Conservation (phyloP, 30 jellyfish, hydroid and myxozoan genomes). For the Morbakka virulenta region DNA sequence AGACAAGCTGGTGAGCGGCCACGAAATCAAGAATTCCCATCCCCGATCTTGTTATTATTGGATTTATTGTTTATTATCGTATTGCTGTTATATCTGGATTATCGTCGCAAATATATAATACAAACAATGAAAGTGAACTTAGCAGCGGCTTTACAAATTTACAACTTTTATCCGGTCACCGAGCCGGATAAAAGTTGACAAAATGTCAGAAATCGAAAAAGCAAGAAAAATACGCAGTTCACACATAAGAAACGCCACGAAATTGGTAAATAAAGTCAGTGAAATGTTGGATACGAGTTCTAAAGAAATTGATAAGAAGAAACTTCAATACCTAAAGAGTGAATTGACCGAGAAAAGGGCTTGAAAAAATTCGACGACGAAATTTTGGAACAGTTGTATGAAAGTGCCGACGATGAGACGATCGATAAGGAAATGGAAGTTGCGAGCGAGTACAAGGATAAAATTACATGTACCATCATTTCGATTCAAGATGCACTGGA, state of each 20-base stretch:
- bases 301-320: not conserved
- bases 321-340: not conserved
- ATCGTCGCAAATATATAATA: too few species aligned
- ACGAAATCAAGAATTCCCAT: too few species aligned
- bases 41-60: too few species aligned
- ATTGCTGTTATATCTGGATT: too few species aligned
- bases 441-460: conserved; percentile 2
- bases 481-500: not conserved
- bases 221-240: not conserved
- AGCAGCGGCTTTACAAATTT: too few species aligned
- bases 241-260: conserved; percentile 4
- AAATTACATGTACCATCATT: not conserved
- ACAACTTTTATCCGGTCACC: too few species aligned
- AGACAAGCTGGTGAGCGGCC: too few species aligned
- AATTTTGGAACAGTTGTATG: not conserved
- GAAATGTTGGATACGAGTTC: not conserved
- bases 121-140: too few species aligned
- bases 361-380: not conserved
- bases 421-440: not conserved
- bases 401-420: not conserved
- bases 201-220: not conserved
- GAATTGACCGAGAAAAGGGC: not conserved
- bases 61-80: too few species aligned
- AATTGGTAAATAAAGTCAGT: not conserved
- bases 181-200: not conserved